Conservation (phyloP, 2,113 vertebrate species). For the Pseudorectes ferrugineus region DNA sequence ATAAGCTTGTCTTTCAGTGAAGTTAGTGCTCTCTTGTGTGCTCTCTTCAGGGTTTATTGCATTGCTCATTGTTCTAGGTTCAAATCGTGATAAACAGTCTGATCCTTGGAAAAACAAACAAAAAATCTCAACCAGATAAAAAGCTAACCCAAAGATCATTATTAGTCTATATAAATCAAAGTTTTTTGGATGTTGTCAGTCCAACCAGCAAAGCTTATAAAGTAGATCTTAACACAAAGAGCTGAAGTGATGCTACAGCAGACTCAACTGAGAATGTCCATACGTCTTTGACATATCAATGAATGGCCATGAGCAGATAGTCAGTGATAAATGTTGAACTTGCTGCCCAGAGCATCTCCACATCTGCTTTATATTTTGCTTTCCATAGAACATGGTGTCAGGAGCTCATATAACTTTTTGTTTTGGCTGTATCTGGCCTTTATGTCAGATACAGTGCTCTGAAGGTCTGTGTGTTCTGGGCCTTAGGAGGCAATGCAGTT, state of each 20-base stretch:
- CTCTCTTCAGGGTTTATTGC: background rate
- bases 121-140: background rate
- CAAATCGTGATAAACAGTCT: background rate
- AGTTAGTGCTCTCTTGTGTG: background rate
- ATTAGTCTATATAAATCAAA: background rate
- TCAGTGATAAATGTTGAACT: background rate
- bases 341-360: background rate
- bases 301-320: background rate
- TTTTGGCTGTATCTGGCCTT: background rate
- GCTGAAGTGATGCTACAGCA: background rate
- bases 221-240: background rate
- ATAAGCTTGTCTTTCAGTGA: background rate
- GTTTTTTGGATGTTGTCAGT: background rate
- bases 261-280: background rate
- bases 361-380: background rate
- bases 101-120: background rate
- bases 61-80: background rate
- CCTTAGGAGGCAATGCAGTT: background rate
- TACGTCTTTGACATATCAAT: fast-evolving
- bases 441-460: background rate
- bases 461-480: background rate
- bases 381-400: background rate
- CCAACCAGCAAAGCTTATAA: background rate
- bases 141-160: background rate
- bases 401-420: background rate